These are phyloP conservation scores for Tragelaphus imberbis DNA, from an alignment of 2,113 vertebrate genomes.

Conservation along the genomic window DNA sequence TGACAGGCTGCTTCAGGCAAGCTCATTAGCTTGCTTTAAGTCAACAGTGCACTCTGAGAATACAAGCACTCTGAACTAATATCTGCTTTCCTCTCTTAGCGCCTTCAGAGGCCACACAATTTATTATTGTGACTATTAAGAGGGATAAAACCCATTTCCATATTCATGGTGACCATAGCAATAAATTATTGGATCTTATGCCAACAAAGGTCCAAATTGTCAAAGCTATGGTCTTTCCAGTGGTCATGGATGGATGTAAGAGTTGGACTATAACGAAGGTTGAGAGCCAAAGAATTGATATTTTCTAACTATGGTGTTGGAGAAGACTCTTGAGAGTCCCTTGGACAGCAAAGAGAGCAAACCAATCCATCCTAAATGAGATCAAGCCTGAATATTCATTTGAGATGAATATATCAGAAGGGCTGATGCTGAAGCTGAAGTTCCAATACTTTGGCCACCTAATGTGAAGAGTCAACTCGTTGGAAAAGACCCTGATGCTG, in stretches of 20 bases:
- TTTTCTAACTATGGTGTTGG: background rate
- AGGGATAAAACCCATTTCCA: background rate
- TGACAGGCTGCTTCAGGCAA: accelerated
- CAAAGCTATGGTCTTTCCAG: background rate
- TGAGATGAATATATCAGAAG: background rate
- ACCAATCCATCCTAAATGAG: background rate
- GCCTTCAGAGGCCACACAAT: background rate
- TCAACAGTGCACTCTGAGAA: background rate
- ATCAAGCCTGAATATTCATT: background rate
- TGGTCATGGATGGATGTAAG: background rate
- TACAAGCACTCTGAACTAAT: background rate
- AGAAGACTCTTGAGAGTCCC: background rate
- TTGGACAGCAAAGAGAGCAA: background rate
- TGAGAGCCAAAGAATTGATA: background rate
- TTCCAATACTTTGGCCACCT: background rate
- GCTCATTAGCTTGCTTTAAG: background rate
- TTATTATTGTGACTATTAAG: background rate
- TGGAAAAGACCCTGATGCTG: background rate
- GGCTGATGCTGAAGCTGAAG: background rate
- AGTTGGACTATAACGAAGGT: background rate
- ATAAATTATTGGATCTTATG: background rate
- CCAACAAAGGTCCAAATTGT: background rate
- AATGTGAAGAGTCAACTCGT: background rate
- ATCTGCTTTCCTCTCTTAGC: background rate
- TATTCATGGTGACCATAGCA: background rate